Base-by-base conservation (phyloP, 2,888 invertebrate genomes). In the Dicranocentrus wangi region DNA sequence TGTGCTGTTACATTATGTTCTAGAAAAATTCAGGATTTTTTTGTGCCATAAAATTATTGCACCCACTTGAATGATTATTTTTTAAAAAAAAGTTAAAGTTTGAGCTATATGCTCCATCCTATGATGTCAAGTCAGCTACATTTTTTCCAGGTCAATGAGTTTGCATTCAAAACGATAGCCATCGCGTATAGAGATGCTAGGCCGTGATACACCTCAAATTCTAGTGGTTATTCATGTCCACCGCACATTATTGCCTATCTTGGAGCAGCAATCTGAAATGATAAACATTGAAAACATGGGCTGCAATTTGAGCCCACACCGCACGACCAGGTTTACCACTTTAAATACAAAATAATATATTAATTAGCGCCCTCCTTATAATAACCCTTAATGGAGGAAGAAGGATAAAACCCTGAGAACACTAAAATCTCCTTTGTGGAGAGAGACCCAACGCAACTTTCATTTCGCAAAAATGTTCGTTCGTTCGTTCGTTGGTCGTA, bases 351-450 rank as follows among this genome's bases (percentile, higher is more conserved):
- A n/a, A 55, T 25, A n/a, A 55, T 25, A 7, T 55, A 55, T 55
- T 55, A 55, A 55, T 55, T 55, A 55, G 55, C 55, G 23, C 55
- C 25, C 55, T 55, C 55, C 21, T 55, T 55, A 10, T 55, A 55
- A 55, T 55, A 23, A 55, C 25, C 21, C 47, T 15, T 47, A n/a
- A n/a, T n/a, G 47, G 47, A n/a, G n/a, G n/a, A n/a, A n/a, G n/a
- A n/a, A n/a, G n/a, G n/a, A n/a, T n/a, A n/a, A n/a, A n/a, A n/a
- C n/a, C n/a, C n/a, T n/a, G n/a, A n/a, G n/a, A n/a, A n/a, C n/a
- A n/a, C n/a, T n/a, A n/a, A n/a, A n/a, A n/a, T n/a, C n/a, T n/a
- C n/a, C n/a, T n/a, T n/a, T n/a, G n/a, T n/a, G n/a, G n/a, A n/a
- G n/a, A n/a, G n/a, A n/a, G n/a, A n/a, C 10, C 47, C 13, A 47